These are phyloP conservation scores for Metellina segmentata DNA, from an alignment of 2,888 invertebrate genomes.

Conservation along the genomic window DNA sequence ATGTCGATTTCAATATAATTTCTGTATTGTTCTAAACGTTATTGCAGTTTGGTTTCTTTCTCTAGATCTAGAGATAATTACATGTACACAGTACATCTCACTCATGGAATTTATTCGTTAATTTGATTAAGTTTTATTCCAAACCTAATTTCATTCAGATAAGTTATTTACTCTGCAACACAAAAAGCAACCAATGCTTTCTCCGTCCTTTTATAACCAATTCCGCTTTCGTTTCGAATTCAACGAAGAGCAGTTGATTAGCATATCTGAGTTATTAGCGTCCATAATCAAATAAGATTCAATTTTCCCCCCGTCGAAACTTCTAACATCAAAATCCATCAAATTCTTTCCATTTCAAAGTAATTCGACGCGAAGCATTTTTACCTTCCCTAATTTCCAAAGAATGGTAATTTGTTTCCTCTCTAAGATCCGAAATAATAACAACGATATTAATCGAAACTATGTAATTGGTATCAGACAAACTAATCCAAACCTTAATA, in stretches of 20 bases:
- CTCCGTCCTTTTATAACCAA: not conserved
- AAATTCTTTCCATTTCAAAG: not conserved
- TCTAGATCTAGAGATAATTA: not conserved
- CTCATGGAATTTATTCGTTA: not conserved
- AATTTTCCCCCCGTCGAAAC: not conserved
- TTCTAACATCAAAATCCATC: not conserved
- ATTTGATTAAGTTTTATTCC: not conserved
- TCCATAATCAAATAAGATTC: not conserved
- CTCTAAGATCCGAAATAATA: not conserved
- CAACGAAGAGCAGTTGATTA: not conserved
- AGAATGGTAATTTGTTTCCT: not conserved
- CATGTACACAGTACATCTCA: not conserved
- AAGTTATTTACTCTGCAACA: not conserved
- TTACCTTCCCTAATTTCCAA: not conserved
- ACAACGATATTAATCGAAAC: conserved; percentile 1
- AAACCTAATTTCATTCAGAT: not conserved
- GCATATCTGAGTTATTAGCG: not conserved
- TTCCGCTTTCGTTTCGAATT: not conserved
- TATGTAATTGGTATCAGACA: not conserved
- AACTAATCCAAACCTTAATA: not conserved
- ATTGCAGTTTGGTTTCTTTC: not conserved
- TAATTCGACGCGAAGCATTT: not conserved
- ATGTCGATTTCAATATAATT: not conserved
- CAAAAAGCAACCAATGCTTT: not conserved
- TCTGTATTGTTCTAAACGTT: not conserved